Evolutionary conservation across 2,888 invertebrate genomes (phyloP).

Genomic region (Liopterus haemorrhoidalis): DNA sequence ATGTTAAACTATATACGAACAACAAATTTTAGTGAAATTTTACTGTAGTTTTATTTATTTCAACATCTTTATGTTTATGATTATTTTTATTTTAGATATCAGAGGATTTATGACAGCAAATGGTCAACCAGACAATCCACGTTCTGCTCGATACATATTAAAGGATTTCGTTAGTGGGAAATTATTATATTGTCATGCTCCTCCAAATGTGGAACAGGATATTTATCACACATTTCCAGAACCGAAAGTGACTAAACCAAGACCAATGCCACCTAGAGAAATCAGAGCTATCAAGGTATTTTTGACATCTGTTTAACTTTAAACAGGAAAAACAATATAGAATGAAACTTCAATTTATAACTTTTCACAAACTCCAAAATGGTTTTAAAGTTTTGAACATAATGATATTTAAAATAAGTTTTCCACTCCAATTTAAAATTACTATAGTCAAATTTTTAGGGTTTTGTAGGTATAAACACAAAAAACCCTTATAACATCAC

Average conservation of each 20-base stretch:
- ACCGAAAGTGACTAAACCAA: conserved; percentile 45
- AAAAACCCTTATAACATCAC: no score
- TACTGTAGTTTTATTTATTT: conserved; percentile 7
- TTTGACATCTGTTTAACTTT: conserved; percentile 6
- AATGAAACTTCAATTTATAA: no score
- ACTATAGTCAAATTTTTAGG: no score
- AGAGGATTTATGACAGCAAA: conserved; percentile 95
- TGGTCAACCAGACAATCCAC: conserved; percentile 89
- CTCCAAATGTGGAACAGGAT: conserved; percentile 62
- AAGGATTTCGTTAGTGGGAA: conserved; percentile 90
- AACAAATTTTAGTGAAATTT: background rate
- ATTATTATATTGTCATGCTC: conserved; percentile 74
- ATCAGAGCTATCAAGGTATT: conserved; percentile 53
- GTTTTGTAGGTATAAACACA: no score
- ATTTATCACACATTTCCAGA: conserved; percentile 57
- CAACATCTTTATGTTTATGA: conserved; percentile 17
- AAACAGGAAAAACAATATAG: no score
- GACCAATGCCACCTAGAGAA: conserved; percentile 50
- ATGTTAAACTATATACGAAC: no score
- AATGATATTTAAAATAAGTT: no score
- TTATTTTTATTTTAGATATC: conserved; percentile 58
- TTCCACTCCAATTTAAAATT: no score
- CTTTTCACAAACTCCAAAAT: no score
- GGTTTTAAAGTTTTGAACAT: no score
- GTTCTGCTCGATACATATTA: conserved; percentile 81